These are phyloP conservation scores for Lepetodrilus schrolli DNA, from an alignment of 2,888 invertebrate genomes.

Conservation along the genomic window DNA sequence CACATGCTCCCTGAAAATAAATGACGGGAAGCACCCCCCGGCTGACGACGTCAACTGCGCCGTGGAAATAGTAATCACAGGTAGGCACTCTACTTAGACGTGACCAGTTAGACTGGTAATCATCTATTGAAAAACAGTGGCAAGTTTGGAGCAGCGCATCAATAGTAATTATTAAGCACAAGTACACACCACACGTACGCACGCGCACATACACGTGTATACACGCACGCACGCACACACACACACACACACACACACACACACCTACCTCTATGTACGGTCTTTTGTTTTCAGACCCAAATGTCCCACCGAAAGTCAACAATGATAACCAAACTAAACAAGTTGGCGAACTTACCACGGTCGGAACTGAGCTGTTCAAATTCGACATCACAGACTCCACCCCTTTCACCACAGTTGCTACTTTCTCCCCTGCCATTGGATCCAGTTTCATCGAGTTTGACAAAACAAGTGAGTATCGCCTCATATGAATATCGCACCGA, in stretches of 20 bases:
- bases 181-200: too few species aligned
- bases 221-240: too few species aligned
- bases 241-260: too few species aligned
- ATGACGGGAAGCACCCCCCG: not conserved
- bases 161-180: too few species aligned
- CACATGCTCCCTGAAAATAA: not conserved
- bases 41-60: not conserved
- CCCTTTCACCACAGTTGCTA: not conserved
- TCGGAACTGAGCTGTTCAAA: not conserved
- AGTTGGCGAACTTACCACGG: not conserved
- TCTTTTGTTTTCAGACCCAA: not conserved
- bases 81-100: too few species aligned
- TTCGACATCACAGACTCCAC: constrained; percentile 1
- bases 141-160: too few species aligned
- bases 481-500: too few species aligned
- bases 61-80: not conserved
- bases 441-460: not conserved
- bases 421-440: not conserved
- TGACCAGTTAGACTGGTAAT: too few species aligned
- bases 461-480: not conserved
- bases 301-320: not conserved
- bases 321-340: not conserved
- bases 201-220: too few species aligned
- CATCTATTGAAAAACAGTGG: too few species aligned
- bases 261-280: too few species aligned